Conservation (phyloP, 2,888 invertebrate genomes). For the Itoplectis maculator region DNA sequence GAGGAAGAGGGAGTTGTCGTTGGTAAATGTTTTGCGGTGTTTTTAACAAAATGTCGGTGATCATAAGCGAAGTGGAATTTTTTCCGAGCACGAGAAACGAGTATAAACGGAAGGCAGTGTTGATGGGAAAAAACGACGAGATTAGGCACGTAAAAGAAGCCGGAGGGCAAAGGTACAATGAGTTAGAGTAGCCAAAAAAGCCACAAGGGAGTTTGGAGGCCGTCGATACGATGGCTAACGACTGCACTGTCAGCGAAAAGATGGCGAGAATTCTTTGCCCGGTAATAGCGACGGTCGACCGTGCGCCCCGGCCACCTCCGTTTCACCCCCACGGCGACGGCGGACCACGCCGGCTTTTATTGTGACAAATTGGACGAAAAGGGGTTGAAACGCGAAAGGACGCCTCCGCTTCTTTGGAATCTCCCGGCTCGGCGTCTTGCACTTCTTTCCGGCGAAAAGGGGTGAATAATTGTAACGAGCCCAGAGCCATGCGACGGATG, state of each 20-base stretch:
- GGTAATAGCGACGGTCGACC: slow-evolving; percentile 41
- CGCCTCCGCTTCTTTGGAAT: slow-evolving; percentile 40
- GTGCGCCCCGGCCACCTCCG: slow-evolving; percentile 12
- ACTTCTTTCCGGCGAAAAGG: slow-evolving; percentile 70
- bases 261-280: slow-evolving; percentile 56
- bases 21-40: neutral
- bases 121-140: neutral
- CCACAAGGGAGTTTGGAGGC: slow-evolving; percentile 1
- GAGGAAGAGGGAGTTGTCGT: neutral
- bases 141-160: slow-evolving; percentile 22
- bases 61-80: too few relatives aligned
- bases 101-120: neutral
- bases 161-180: slow-evolving; percentile 7
- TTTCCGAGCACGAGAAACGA: neutral
- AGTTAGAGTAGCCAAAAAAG: slow-evolving; percentile 18
- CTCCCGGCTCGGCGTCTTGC: slow-evolving; percentile 52
- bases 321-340: slow-evolving; percentile 46
- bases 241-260: slow-evolving; percentile 61
- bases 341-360: slow-evolving; percentile 69
- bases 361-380: slow-evolving; percentile 77
- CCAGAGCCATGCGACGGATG: slow-evolving; percentile 68
- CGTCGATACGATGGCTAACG: slow-evolving; percentile 35
- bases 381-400: slow-evolving; percentile 54
- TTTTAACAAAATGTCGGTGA: too few relatives aligned
- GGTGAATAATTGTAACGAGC: slow-evolving; percentile 81